Base-by-base conservation (phyloP, 2,888 invertebrate genomes). In the Idaea aversata region DNA sequence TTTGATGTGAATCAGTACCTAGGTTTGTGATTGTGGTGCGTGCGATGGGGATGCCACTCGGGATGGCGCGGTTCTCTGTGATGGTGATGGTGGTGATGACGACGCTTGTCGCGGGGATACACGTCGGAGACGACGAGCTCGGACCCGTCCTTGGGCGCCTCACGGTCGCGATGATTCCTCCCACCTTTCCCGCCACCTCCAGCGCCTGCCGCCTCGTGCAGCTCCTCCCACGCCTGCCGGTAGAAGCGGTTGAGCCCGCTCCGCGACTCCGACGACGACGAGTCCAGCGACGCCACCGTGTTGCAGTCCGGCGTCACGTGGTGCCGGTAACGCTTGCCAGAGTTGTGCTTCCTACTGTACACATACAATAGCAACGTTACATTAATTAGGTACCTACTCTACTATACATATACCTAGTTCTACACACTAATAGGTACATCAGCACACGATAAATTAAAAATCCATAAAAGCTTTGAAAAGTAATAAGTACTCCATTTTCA, bases 211-310 rank as follows among this genome's bases (percentile, higher is more conserved):
- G 96, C 95, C 84, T 97, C 97, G 84, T 97, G 97, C 4, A 98
- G 94, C 85, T 98, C 97, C 85, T 98, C 98, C 98, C 98, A 98
- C 3, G 98, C 98, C 86, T 97, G 97, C 36, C 97, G 95, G 89
- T 98, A 98, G 88, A 97, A 98, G 73, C 97, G 94, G 85, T 97
- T 98, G 70, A 98, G 93, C 47, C 97, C 97, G 78, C 95, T 95
- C 63, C 97, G 94, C 7, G 97, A 97, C 81, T 97, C 97, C 0
- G 97, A 97, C 63, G 97, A 96, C 63, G 97, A 97, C 63, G 97
- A 97, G 84, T 97, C 97, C 84, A 97, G 96, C 16, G 98, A 97
- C 63, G 97, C 97, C 67, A 97, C 97, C 47, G 98, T 98, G 88
- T 97, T 97, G 92, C 97, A 97, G 88, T 98, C 98, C 57, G 97